phyloP scores from a whole-genome alignment of 92 coral and sea anemone genomes.

The Actinostola sp. region DNA sequence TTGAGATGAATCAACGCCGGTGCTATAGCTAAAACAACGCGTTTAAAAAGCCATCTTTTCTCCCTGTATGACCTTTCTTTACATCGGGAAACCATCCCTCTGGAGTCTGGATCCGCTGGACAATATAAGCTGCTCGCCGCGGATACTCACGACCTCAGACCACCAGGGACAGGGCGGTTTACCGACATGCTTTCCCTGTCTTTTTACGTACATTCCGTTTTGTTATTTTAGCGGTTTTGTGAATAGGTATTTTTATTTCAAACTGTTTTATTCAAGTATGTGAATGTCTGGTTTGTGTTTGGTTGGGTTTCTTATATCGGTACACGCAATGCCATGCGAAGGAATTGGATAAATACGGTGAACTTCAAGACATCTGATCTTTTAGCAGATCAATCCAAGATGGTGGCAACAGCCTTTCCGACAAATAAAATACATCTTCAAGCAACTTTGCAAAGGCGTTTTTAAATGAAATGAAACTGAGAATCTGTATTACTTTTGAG shows the following conservation, averaged over 20 bases:
- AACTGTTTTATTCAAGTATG: not conserved
- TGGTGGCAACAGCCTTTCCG: too few relatives aligned
- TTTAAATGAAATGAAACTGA: too few relatives aligned
- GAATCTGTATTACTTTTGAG: too few relatives aligned
- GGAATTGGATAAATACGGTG: too few relatives aligned
- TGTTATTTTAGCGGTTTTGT: conserved; percentile 5
- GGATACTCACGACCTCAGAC: not conserved
- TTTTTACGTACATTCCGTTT: not conserved
- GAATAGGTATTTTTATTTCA: not conserved
- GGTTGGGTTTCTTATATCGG: too few relatives aligned
- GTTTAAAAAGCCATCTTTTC: not conserved
- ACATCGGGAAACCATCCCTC: conserved; percentile 5
- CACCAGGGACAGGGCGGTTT: not conserved
- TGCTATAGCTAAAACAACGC: not conserved
- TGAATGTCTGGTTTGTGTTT: not conserved
- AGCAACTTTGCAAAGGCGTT: too few relatives aligned
- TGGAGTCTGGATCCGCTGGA: too few relatives aligned
- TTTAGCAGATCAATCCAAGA: too few relatives aligned
- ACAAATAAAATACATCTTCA: too few relatives aligned
- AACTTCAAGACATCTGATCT: too few relatives aligned
- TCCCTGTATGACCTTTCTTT: not conserved
- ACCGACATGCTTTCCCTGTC: too few relatives aligned
- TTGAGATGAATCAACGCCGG: not conserved
- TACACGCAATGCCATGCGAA: too few relatives aligned
- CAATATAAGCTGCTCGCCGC: conserved; percentile 8